These are phyloP conservation scores for Muscidifurax raptorellus DNA, from an alignment of 1,140 invertebrate genomes.

Conservation along the genomic window DNA sequence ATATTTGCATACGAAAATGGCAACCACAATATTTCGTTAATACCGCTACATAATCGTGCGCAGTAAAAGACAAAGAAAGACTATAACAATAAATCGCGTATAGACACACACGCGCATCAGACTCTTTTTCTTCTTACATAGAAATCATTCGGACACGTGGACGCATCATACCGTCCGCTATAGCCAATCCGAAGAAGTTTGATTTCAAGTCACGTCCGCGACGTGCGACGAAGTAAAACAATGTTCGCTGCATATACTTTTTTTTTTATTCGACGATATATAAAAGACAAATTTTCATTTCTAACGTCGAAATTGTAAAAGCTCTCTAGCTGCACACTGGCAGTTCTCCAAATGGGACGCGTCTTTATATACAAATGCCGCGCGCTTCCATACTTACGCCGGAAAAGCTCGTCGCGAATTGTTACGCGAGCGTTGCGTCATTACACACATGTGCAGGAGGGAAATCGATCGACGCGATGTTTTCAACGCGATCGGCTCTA, in stretches of 20 bases:
- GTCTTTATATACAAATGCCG: background rate
- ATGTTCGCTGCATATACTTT: background rate
- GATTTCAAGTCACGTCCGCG: slow-evolving; percentile 44
- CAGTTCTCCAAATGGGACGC: slow-evolving; percentile 41
- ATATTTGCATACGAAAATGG: slow-evolving; percentile 4
- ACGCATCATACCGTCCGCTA: background rate
- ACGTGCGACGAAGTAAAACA: slow-evolving; percentile 28
- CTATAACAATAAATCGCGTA: too few species aligned
- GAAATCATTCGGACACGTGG: slow-evolving; percentile 15
- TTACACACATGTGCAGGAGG: background rate
- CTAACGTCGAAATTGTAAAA: background rate
- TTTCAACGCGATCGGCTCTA: background rate
- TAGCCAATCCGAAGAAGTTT: background rate
- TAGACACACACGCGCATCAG: too few species aligned
- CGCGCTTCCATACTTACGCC: background rate
- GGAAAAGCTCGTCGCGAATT: background rate
- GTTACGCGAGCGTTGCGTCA: slow-evolving; percentile 9
- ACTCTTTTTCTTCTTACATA: slow-evolving; percentile 19
- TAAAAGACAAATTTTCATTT: too few species aligned
- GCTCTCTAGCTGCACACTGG: slow-evolving; percentile 21
- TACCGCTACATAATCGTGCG: background rate
- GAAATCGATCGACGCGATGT: background rate
- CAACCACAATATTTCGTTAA: background rate
- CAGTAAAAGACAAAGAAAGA: background rate
- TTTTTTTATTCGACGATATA: background rate